Conservation (phyloP, 2,888 invertebrate species). For the Plagodis dolabraria region DNA sequence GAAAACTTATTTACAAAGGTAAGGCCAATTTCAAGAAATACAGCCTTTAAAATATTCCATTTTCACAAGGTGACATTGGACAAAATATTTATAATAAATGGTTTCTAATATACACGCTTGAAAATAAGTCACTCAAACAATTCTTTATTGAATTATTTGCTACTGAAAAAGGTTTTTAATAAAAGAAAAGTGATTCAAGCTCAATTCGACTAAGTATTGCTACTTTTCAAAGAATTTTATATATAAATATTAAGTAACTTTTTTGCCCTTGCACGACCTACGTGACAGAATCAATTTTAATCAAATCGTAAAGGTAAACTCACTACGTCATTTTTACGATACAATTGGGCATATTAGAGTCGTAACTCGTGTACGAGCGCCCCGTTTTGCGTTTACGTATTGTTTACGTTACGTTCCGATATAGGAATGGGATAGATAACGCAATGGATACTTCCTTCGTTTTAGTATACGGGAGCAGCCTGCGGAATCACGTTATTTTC, state of each 20-base stretch:
- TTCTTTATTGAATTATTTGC: too few species aligned
- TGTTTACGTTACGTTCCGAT: slow-evolving; percentile 45
- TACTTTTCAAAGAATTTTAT: background rate
- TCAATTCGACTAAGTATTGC: background rate
- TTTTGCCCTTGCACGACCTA: slow-evolving; percentile 13
- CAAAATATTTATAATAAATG: too few species aligned
- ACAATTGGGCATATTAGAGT: slow-evolving; percentile 39
- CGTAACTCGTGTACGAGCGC: slow-evolving; percentile 41
- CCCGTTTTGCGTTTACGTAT: slow-evolving; percentile 44
- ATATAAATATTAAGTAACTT: slow-evolving; percentile 14
- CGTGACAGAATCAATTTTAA: slow-evolving; percentile 31
- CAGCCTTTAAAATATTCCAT: too few species aligned
- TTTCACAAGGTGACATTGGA: too few species aligned
- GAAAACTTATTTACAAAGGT: slow-evolving; percentile 41
- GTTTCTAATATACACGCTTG: too few species aligned
- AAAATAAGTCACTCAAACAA: too few species aligned
- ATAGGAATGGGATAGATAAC: slow-evolving; percentile 57
- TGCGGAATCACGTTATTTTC: slow-evolving; percentile 71
- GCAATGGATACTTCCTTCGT: slow-evolving; percentile 58
- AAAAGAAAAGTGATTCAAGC: background rate
- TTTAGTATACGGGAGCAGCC: slow-evolving; percentile 55
- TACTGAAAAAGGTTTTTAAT: background rate
- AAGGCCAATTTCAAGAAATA: slow-evolving; percentile 1
- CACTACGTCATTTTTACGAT: slow-evolving; percentile 37
- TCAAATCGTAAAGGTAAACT: slow-evolving; percentile 38